Evolutionary conservation across 2,888 invertebrate species (phyloP), one percentile per base, ranked within the genome.

Genomic region (Argyra leucocephala): DNA sequence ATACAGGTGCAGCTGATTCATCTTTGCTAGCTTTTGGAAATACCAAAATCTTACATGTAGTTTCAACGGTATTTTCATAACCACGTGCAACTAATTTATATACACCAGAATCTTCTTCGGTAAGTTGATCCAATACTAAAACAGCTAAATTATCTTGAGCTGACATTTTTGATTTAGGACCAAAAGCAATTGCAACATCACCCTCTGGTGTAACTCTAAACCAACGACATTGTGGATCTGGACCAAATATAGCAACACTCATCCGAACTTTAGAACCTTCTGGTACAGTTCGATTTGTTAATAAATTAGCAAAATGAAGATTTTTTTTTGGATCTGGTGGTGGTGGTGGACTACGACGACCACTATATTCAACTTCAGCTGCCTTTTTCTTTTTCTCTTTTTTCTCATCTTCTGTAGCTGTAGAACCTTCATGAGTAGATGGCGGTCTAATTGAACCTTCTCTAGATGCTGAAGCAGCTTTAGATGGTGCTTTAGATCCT

Each of bases 51-150:
- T 85, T 85, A 60, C 90, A 89, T 23, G 87, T 84, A 57, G 89
- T 87, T 36, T 83, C 83, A 6, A 86, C 82, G 64, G 85, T 83
- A 57, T 92, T 93, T 71, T 89, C 85, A 61, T 84, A 81, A 75
- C 93, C 93, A 70, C 83, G 84, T 15, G 89, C 91, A 3, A 87
- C 82, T 72, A 93, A 89, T 6, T 86, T 86, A 72, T 91, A 92
- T 73, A 90, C 88, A 18, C 90, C 93, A 15, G 87, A 85, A 75
- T 93, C 91, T 66, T 82, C 83, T 0, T 85, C 83, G 0, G 83
- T 81, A 0, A 88, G 86, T 67, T 87, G 85, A 12, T 86, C 78
- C 24, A 93, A 83, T 78, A 92, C 90, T 62, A 93, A 76, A 69
- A 86, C 88, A 22, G 89, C 87, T 63, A 90, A 82, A 6, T 90